These are phyloP conservation scores for Cheilosia vernalis DNA, from an alignment of 2,888 invertebrate genomes.

Conservation along the genomic window DNA sequence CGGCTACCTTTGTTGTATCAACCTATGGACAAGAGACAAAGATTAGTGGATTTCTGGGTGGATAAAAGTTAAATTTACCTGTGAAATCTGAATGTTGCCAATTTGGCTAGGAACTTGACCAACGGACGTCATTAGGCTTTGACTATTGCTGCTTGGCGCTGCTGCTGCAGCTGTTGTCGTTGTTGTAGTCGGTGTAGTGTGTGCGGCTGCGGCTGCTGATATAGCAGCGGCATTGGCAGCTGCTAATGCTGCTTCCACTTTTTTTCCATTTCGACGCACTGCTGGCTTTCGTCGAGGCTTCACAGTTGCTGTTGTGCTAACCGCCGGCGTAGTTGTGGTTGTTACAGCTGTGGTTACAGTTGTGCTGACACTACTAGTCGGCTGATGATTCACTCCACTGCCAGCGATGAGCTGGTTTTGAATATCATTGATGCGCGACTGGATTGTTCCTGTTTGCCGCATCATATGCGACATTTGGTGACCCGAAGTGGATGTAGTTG, in stretches of 20 bases:
- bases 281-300: conserved; percentile 82
- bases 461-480: conserved; percentile 51
- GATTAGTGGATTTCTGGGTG: not conserved
- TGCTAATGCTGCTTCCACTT: conserved; percentile 78
- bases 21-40: conserved; percentile 70
- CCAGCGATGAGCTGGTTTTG: conserved; percentile 66
- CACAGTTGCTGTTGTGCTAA: conserved; percentile 80
- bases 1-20: conserved; percentile 79
- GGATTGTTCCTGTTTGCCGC: conserved; percentile 51
- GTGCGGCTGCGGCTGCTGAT: conserved; percentile 34
- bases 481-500: conserved; percentile 37
- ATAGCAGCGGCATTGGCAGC: conserved; percentile 39
- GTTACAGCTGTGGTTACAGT: conserved; percentile 47
- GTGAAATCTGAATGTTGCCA: conserved; percentile 84
- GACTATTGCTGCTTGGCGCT: conserved; percentile 62
- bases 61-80: conserved; percentile 70
- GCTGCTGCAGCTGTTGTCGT: conserved; percentile 33
- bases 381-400: conserved; percentile 38
- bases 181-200: conserved; percentile 22
- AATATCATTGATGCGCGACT: conserved; percentile 65
- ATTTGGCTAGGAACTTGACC: conserved; percentile 83
- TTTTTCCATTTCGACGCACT: conserved; percentile 81
- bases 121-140: conserved; percentile 76
- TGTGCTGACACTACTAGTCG: conserved; percentile 48
- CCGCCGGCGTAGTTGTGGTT: conserved; percentile 41